Percentiles rank a stretch among this genome's conserved stretches.
Conservation (phyloP, 2,113 vertebrate genomes). For the Morone chrysops region DNA sequence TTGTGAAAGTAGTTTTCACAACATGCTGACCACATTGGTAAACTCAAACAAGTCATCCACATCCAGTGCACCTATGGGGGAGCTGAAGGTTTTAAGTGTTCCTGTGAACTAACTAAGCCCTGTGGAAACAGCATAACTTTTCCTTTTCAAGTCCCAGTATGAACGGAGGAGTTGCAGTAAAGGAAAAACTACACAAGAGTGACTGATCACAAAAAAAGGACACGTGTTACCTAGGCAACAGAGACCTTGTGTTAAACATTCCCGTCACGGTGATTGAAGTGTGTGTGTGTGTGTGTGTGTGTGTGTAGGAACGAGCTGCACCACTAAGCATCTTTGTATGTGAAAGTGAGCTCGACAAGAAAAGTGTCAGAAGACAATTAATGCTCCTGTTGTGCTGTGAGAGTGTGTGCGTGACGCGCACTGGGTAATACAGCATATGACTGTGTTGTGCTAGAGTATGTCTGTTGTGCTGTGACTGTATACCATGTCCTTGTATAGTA, state of each 20-base stretch:
- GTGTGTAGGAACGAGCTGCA: constrained; percentile 47
- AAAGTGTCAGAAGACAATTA: constrained; percentile 37
- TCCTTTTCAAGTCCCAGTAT: constrained; percentile 10
- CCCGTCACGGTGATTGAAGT: constrained; percentile 66
- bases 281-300: constrained; percentile 41
- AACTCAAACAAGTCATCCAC: background rate
- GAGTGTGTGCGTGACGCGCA: background rate
- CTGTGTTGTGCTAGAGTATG: background rate
- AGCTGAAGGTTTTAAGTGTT: constrained; percentile 14
- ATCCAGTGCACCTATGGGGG: background rate
- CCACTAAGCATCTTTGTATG: constrained; percentile 31
- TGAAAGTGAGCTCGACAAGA: constrained; percentile 38
- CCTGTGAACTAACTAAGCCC: background rate
- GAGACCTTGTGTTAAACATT: constrained; percentile 65
- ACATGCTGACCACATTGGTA: too few relatives aligned
- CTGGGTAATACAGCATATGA: background rate
- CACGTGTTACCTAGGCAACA: constrained; percentile 69
- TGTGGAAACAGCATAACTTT: background rate
- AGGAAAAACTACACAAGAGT: constrained; percentile 8
- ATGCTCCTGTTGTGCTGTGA: constrained; percentile 31
- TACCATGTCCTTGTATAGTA: constrained; percentile 6
- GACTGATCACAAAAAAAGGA: constrained; percentile 39
- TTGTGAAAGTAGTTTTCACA: too few relatives aligned
- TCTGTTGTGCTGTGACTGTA: constrained; percentile 5
- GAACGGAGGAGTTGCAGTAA: constrained; percentile 4